Conservation (phyloP, 1,140 invertebrate species). For the Melanaphis sacchari region DNA sequence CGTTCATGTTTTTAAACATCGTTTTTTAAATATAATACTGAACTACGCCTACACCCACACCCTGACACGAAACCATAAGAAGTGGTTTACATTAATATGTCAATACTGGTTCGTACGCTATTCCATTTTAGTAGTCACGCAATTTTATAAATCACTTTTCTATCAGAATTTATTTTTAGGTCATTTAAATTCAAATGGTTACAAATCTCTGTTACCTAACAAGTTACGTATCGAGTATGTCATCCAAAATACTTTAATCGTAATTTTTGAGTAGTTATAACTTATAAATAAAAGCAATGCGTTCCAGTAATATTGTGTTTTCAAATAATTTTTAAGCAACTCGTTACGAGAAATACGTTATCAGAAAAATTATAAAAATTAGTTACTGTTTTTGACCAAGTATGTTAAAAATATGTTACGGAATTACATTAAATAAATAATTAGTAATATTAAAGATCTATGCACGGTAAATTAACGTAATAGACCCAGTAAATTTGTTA, state of each 20-base stretch:
- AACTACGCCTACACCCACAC: not conserved
- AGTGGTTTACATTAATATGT: slow-evolving; percentile 9
- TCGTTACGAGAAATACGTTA: not conserved
- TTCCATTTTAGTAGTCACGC: not conserved
- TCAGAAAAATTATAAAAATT: not conserved
- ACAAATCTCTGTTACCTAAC: not conserved
- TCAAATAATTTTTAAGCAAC: not conserved
- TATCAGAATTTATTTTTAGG: not conserved
- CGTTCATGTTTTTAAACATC: not conserved
- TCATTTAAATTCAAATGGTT: not conserved
- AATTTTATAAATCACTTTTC: not conserved
- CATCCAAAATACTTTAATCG: not conserved
- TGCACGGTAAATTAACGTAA: not conserved
- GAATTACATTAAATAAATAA: no score
- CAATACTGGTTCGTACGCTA: not conserved
- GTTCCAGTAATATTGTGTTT: not conserved
- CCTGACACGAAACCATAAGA: not conserved
- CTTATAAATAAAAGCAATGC: not conserved
- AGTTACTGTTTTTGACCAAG: not conserved
- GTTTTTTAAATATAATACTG: not conserved
- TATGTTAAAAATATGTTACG: no score
- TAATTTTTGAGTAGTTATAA: not conserved
- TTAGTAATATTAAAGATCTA: not conserved
- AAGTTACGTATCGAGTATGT: not conserved
- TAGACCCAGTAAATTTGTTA: not conserved